These are phyloP conservation scores for Steatocranus sp. DNA, from an alignment of 2,797 vertebrate genomes.

Conservation along the genomic window DNA sequence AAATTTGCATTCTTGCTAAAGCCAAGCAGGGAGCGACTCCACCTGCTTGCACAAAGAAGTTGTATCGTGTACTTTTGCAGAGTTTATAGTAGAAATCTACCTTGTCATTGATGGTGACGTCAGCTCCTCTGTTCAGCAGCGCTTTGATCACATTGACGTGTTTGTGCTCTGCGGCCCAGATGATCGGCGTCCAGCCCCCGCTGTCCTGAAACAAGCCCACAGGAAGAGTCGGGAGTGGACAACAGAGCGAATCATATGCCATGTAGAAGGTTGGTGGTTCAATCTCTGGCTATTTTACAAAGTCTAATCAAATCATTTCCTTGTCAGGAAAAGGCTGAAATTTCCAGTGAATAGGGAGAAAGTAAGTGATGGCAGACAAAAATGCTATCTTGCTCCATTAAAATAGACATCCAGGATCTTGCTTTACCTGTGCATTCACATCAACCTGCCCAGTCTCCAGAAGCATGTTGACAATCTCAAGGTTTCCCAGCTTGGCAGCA, in stretches of 20 bases:
- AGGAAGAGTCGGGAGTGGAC: neutral
- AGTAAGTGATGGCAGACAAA: neutral
- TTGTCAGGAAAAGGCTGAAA: neutral
- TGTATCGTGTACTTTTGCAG: neutral
- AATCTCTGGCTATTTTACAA: neutral
- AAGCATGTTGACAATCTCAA: constrained; percentile 85
- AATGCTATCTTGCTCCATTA: neutral
- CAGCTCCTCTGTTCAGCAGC: constrained; percentile 87
- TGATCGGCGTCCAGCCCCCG: constrained; percentile 93
- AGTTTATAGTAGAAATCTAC: constrained; percentile 52
- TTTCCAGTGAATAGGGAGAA: neutral
- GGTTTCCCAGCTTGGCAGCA: constrained; percentile 86
- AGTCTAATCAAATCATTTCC: neutral
- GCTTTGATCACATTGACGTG: constrained; percentile 85
- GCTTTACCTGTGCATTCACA: constrained; percentile 84
- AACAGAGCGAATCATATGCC: neutral
- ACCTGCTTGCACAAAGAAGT: neutral
- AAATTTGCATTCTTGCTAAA: neutral
- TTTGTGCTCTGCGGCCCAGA: constrained; percentile 93
- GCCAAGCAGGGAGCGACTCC: fast-evolving
- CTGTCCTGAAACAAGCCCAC: constrained; percentile 75
- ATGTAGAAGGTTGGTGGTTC: neutral
- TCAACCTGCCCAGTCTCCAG: constrained; percentile 90
- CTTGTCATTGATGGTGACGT: constrained; percentile 88
- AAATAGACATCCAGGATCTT: neutral